Evolutionary conservation across 2,888 invertebrate genomes (phyloP).

Genomic region (Alloplasta piceator): DNA sequence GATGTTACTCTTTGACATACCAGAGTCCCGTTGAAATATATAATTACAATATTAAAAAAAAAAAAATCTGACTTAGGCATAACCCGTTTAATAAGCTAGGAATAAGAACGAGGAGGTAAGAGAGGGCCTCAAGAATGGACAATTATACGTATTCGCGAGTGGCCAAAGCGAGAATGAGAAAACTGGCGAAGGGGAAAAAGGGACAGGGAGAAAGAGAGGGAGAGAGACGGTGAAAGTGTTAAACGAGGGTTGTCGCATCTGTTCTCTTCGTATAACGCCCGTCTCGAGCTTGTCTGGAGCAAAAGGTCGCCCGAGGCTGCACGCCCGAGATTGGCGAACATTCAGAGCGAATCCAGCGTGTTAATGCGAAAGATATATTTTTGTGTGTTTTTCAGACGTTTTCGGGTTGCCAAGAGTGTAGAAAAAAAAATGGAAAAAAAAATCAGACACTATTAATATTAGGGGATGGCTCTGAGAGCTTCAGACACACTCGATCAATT

Average conservation of each 20-base stretch:
- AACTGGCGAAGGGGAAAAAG: neutral
- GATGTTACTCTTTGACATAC: too few relatives aligned
- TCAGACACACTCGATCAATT: neutral
- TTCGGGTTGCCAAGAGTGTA: too few relatives aligned
- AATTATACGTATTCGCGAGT: slow-evolving; percentile 55
- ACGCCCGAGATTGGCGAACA: neutral
- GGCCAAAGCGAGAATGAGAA: slow-evolving; percentile 19
- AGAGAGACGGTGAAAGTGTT: slow-evolving; percentile 16
- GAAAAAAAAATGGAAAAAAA: too few relatives aligned
- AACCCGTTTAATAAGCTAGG: slow-evolving; percentile 45
- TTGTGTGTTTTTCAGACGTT: too few relatives aligned
- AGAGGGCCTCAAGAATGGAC: slow-evolving; percentile 38
- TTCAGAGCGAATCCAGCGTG: neutral
- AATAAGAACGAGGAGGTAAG: slow-evolving; percentile 32
- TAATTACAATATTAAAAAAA: neutral
- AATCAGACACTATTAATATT: neutral
- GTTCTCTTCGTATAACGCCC: slow-evolving; percentile 45
- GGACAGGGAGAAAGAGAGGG: neutral
- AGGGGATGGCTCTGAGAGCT: neutral
- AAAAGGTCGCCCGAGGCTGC: slow-evolving; percentile 44
- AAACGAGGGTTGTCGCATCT: slow-evolving; percentile 55
- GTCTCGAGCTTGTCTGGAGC: slow-evolving; percentile 60
- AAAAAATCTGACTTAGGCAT: slow-evolving; percentile 13
- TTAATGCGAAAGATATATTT: neutral
- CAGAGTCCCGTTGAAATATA: neutral